Conservation (phyloP, 92 coral and sea anemone species). For the Actinostola sp. region DNA sequence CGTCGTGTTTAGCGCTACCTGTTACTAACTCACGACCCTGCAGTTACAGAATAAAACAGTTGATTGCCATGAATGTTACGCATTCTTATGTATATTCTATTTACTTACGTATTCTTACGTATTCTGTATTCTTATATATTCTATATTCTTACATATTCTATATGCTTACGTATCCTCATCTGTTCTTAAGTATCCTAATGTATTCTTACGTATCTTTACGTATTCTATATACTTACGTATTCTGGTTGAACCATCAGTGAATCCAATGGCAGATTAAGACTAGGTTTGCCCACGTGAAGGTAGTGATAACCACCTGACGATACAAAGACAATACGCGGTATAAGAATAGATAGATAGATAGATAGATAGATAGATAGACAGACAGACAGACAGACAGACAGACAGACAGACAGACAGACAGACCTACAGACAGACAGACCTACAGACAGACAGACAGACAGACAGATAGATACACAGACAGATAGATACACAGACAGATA, state of each 20-base stretch:
- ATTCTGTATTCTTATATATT: not conserved
- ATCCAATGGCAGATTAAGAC: slow-evolving; percentile 83
- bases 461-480: no score
- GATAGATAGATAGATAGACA: no score
- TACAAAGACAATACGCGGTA: not conserved
- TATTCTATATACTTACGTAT: slow-evolving; percentile 97
- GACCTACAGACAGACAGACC: no score
- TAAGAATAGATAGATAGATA: not conserved
- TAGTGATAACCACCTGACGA: slow-evolving; percentile 85
- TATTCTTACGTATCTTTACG: not conserved
- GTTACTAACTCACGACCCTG: slow-evolving; percentile 92
- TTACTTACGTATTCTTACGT: not conserved
- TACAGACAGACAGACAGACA: no score
- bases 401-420: no score
- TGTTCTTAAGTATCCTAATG: no score
- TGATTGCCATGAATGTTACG: not conserved
- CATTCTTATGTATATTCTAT: not conserved
- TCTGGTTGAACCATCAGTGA: slow-evolving; percentile 99
- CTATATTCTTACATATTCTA: no score
- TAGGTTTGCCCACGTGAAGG: slow-evolving; percentile 91
- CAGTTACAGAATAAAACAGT: not conserved
- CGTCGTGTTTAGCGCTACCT: slow-evolving; percentile 69
- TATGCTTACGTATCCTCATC: no score
- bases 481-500: no score
- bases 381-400: no score